Evolutionary conservation across 2,888 invertebrate genomes (phyloP).

Genomic region (Troides aeacus): DNA sequence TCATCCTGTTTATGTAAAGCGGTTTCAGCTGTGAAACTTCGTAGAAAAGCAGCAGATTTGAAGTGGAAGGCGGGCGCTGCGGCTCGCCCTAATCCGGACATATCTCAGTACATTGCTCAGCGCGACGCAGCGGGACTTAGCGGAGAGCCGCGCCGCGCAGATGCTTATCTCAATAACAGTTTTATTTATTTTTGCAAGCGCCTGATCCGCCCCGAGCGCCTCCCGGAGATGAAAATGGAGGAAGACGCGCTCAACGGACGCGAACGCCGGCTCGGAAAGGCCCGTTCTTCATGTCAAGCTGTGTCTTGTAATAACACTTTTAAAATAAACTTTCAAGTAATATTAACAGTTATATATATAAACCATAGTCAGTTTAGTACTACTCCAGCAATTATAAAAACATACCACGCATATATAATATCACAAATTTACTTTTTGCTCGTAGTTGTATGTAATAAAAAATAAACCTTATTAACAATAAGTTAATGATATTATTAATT

Average conservation of each 20-base stretch:
- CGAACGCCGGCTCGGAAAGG: slow-evolving; percentile 25
- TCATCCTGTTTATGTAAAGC: slow-evolving; percentile 50
- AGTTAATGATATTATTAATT: no score
- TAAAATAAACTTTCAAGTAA: background rate
- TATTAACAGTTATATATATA: slow-evolving; percentile 1
- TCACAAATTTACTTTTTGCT: no score
- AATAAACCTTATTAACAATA: no score
- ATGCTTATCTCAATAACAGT: slow-evolving; percentile 80
- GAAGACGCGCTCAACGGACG: slow-evolving; percentile 45
- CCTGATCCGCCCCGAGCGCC: slow-evolving; percentile 72
- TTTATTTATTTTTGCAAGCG: slow-evolving; percentile 79
- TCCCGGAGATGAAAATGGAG: slow-evolving; percentile 74
- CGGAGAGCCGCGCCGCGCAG: slow-evolving; percentile 74
- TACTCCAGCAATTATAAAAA: no score
- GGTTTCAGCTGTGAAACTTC: slow-evolving; percentile 68
- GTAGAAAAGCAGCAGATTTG: slow-evolving; percentile 64
- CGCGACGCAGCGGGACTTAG: slow-evolving; percentile 78
- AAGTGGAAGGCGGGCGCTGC: slow-evolving; percentile 55
- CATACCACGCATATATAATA: no score
- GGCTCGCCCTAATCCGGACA: slow-evolving; percentile 72
- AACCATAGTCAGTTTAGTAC: no score
- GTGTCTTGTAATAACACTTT: slow-evolving; percentile 11
- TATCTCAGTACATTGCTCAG: slow-evolving; percentile 77
- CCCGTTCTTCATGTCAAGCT: slow-evolving; percentile 40
- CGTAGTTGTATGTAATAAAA: no score